Base-by-base conservation (phyloP, 2,113 vertebrate species). In the Galeopterus variegatus region DNA sequence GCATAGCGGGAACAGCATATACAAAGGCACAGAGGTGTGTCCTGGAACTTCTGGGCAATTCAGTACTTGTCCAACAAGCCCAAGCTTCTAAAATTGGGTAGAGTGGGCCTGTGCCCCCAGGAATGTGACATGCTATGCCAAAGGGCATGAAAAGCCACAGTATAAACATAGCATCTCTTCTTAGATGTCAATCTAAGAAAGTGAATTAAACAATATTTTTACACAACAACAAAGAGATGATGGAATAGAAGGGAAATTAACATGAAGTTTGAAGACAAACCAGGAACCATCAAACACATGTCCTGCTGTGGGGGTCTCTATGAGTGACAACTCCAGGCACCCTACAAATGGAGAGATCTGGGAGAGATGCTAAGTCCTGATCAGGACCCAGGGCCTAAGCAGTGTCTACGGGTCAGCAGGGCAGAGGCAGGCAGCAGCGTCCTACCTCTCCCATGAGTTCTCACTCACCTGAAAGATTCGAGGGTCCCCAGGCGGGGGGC, bases 401-500 rank as follows among this genome's bases (percentile, higher is more conserved):
- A 17, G 45, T 33, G 19, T n/a, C 65, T 52, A 23, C 1, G 3
- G 8, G 45, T 15, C 77, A 50, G 76, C 69, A 28, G n/a, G 5
- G 24, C 26, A 5, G 5, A 86, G 45, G 58, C 58, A 23, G 50
- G 50, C 24, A 23, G 62, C 10, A 23, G 73, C 26, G 3, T 33
- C 67, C n/a, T 10, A 3, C 56, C 19, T 79, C 50, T 26, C 31
- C 56, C n/a, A 1, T 18, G 87, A 79, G 28, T 83, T 48, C 88
- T 48, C 85, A 81, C 92, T 97, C 79, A 99, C 99, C 99, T 99
- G 99, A 98, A 99, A 99, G 88, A 99, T 98, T 1, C 99, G 99
- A 67, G 99, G 99, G 12, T 99, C 99, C 97, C 99, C 99, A 15
- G 99, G 98, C 1, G 99, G 99, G 4, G 99, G 99, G 1, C 99